Base-by-base conservation (phyloP, 2,888 invertebrate genomes). In the Sycophila texana region DNA sequence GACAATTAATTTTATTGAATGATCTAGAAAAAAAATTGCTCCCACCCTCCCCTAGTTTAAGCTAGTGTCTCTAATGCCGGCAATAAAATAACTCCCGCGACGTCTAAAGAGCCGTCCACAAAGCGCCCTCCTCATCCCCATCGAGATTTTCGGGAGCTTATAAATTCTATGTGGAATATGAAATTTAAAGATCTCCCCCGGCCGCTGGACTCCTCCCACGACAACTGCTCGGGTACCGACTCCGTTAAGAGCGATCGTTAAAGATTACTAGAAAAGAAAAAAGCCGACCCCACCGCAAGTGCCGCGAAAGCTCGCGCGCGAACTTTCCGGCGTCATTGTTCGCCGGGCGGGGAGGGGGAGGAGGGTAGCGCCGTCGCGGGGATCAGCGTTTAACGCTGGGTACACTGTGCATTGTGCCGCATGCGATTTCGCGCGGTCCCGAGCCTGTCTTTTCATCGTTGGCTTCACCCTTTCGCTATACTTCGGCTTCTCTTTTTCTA, bases 51-150 rank as follows among this genome's bases (percentile, higher is more conserved):
- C 30, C 14, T 65, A 76, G 75, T 75, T 73, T 76, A 72, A 76
- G 76, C 75, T 80, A 67, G 72, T 76, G 79, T 61, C 72, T 22
- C 61, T 72, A 80, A 80, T 72, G 79, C 72, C 67, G 20, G 75
- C 75, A 72, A 80, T 80, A 76, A 80, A 75, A 80, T 80, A 72
- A 76, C 51, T 70, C 60, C 47, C n/a, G 20, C 51, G 26, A 4
- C 22, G 51, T 22, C 22, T 47, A 55, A 60, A 63, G 61, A 57
- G 61, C 61, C 14, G 16, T 53, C n/a, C 20, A 74, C 68, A 74
- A 74, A 68, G 68, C 68, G 74, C 53, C 22, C 49, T 13, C 14
- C 4, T 30, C 51, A 26, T 58, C 18, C 30, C 26, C n/a, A 13
- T 2, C 71, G 61, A 75, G 65, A 67, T 76, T 80, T 76, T 49